These are phyloP conservation scores for Dicyrtoma fusca DNA, from an alignment of 2,888 invertebrate species.

Conservation along the genomic window DNA sequence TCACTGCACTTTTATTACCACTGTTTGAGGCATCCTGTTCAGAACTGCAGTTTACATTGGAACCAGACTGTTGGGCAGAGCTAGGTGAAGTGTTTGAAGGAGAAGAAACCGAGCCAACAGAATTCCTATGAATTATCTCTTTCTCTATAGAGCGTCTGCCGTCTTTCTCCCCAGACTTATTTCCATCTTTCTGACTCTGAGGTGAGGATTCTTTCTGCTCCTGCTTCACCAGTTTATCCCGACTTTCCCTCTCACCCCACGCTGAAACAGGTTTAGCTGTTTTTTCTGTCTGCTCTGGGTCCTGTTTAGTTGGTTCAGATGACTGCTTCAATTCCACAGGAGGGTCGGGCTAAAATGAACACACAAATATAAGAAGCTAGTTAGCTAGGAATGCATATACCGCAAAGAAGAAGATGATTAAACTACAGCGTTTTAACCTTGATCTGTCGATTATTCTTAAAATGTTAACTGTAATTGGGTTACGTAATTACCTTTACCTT, in stretches of 20 bases:
- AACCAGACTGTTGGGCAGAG: too few relatives aligned
- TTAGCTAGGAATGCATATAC: too few relatives aligned
- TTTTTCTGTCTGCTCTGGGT: slow-evolving; percentile 17
- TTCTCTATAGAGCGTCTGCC: slow-evolving; percentile 27
- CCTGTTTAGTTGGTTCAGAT: slow-evolving; percentile 16
- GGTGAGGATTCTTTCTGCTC: slow-evolving; percentile 40
- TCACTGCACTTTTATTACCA: slow-evolving; percentile 25
- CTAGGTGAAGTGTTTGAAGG: neutral
- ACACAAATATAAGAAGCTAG: too few relatives aligned
- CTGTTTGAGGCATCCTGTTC: neutral
- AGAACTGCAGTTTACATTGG: too few relatives aligned
- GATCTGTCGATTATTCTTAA: too few relatives aligned
- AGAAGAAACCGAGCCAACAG: too few relatives aligned
- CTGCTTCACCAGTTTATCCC: slow-evolving; percentile 22
- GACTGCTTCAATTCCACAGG: slow-evolving; percentile 11
- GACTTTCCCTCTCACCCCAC: slow-evolving; percentile 38
- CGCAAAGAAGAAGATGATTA: too few relatives aligned
- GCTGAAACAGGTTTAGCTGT: slow-evolving; percentile 36
- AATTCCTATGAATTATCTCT: slow-evolving; percentile 6
- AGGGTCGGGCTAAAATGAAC: slow-evolving; percentile 1
- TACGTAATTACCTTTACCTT: slow-evolving; percentile 29
- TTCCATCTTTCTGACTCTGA: neutral
- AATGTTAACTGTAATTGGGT: too few relatives aligned
- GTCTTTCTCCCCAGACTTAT: slow-evolving; percentile 18
- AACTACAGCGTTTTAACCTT: too few relatives aligned